A percentile compares a stretch with the other conserved stretches of the same genome.
These are phyloP conservation scores for Chrysocyon brachyurus DNA, from an alignment of 2,797 vertebrate species.

Conservation along the genomic window DNA sequence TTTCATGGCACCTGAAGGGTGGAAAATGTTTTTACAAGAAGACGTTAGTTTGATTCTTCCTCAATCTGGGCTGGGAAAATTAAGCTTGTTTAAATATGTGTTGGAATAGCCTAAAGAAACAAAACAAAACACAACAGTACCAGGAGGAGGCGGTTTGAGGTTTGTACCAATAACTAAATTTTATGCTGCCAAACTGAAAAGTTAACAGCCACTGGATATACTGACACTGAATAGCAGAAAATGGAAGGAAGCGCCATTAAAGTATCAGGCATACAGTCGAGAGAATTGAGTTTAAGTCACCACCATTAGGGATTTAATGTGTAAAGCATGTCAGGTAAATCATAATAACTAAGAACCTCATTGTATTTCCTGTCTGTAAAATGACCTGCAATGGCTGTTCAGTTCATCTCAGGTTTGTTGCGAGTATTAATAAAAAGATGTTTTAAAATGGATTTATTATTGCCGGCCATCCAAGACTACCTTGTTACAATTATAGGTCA, in stretches of 20 bases:
- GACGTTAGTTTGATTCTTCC: neutral
- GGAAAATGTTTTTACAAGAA: neutral
- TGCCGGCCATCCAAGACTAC: neutral
- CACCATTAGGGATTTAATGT: neutral
- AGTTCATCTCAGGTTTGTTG: neutral
- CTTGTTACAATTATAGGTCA: neutral
- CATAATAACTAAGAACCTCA: neutral
- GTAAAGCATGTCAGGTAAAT: neutral
- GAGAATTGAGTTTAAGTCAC: neutral
- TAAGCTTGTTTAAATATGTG: neutral
- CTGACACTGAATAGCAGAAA: neutral
- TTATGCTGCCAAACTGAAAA: neutral
- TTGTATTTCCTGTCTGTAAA: neutral
- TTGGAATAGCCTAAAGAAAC: neutral
- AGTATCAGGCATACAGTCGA: neutral
- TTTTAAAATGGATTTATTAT: neutral
- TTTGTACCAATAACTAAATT: neutral
- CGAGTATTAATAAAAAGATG: neutral
- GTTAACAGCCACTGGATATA: neutral
- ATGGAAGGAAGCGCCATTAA: neutral
- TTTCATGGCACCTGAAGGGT: constrained; percentile 61
- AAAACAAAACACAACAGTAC: neutral
- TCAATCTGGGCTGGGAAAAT: neutral
- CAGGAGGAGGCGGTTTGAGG: neutral
- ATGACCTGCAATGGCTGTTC: neutral